phyloP scores from a whole-genome alignment of 2,888 invertebrate species.

The Stegana nigrithorax region DNA sequence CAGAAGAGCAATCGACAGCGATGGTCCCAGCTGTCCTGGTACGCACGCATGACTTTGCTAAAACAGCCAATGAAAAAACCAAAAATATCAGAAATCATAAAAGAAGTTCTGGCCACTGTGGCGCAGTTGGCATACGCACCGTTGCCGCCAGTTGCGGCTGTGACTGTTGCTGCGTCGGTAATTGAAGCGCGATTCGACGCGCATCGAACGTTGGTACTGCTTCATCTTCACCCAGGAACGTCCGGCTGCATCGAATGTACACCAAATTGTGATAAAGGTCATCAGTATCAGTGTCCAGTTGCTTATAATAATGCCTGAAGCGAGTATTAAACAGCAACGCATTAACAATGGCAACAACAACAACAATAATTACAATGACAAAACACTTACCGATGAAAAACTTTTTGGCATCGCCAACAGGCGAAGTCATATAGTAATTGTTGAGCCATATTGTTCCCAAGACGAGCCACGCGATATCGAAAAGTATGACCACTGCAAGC shows the following conservation, averaged over 20 bases:
- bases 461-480: conserved; percentile 81
- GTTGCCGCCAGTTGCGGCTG: conserved; percentile 85
- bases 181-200: conserved; percentile 81
- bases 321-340: neutral
- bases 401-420: conserved; percentile 77
- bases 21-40: conserved; percentile 90
- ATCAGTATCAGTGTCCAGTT: conserved; percentile 81
- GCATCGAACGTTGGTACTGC: conserved; percentile 84
- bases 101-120: too few species aligned
- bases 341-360: neutral
- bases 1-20: conserved; percentile 85
- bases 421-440: conserved; percentile 76
- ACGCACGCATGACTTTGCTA: conserved; percentile 87
- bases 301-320: conserved; percentile 79
- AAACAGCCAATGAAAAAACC: neutral
- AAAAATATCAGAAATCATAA: too few species aligned
- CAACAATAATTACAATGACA: neutral
- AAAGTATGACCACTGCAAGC: conserved; percentile 77
- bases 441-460: conserved; percentile 80
- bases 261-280: conserved; percentile 83
- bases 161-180: conserved; percentile 81
- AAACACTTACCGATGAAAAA: conserved; percentile 77
- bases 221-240: conserved; percentile 92
- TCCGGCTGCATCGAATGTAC: conserved; percentile 88
- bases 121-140: conserved; percentile 69